Base-by-base conservation (phyloP, 64 coral and sea anemone species). In the Actinia equina region DNA sequence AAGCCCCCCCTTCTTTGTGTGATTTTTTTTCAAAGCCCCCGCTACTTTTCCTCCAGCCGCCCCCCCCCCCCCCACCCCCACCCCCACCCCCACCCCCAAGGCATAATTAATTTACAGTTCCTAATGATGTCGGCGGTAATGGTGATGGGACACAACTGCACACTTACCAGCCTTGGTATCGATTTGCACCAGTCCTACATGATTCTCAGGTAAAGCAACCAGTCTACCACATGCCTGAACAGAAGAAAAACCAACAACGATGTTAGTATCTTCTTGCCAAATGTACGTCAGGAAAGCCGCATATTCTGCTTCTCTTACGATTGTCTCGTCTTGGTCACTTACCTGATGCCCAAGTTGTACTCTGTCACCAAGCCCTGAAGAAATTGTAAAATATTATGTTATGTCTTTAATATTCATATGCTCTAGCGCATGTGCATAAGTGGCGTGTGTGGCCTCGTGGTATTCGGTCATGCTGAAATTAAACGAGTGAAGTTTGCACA, bases 181-280 rank as follows among this genome's bases (percentile, higher is more conserved):
- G 5, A 95, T 56, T 70, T 95, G 94, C 76, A 95, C 87, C 44
- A 95, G 88, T 7, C 87, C 94, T 55, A 95, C 86, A 65, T 86
- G 80, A 20, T 59, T 83, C 53, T 95, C 94, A 22, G 94, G 94
- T 79, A 95, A 69, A 20, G 87, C 94, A 17, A 83, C 91, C 19
- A 95, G 80, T 27, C 94, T 92, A 22, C 94, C 94, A 79, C 57
- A 95, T 23, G 74, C 62, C 94, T 95, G 19, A 17, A 43, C 52
- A 89, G n/a, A 22, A 78, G 17, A 59, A 54, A 41, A 42, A 30
- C 14, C 9, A 78, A 42, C 11, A n/a, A 26, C 77, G 15, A 80
- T 11, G 43, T 63, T 3, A 63, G 60, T 20, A 65, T 10, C 25
- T 26, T 16, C 11, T 57, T 7, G 55, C 55, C 2, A 57, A 57